Percentiles rank a stretch among this genome's conserved stretches.
Conservation (phyloP, 2,113 vertebrate genomes). For the Ciconia stormi region DNA sequence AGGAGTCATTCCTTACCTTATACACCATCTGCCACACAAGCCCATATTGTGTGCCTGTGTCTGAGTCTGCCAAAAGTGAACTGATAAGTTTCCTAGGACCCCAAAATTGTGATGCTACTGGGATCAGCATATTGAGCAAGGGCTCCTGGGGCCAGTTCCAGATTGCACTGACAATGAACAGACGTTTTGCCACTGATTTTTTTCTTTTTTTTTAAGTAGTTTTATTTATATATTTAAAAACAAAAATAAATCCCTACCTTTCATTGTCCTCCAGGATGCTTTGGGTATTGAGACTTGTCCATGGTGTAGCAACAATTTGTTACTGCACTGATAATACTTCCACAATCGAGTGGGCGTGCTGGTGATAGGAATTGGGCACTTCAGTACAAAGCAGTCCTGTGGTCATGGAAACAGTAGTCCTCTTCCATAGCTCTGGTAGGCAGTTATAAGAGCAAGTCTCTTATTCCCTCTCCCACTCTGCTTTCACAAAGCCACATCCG, state of each 20-base stretch:
- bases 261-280: background rate
- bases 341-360: background rate
- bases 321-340: background rate
- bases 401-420: background rate
- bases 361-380: background rate
- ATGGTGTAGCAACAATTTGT: background rate
- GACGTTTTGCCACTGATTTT: background rate
- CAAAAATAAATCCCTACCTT: background rate
- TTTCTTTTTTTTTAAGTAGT: background rate
- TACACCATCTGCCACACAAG: background rate
- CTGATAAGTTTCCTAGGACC: background rate
- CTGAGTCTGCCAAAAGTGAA: background rate
- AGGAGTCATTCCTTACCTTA: background rate
- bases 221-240: background rate
- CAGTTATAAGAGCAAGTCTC: conserved; percentile 46
- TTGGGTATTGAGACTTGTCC: background rate
- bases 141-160: background rate
- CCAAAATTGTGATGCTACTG: background rate
- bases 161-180: background rate
- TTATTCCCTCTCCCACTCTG: background rate
- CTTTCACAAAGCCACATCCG: conserved; percentile 5
- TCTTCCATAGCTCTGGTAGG: background rate
- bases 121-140: background rate
- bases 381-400: background rate
- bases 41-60: background rate